A percentile compares a stretch with the other conserved stretches of the same genome.
Conservation (phyloP, 2,797 vertebrate genomes). For the Vespertilio murinus region DNA sequence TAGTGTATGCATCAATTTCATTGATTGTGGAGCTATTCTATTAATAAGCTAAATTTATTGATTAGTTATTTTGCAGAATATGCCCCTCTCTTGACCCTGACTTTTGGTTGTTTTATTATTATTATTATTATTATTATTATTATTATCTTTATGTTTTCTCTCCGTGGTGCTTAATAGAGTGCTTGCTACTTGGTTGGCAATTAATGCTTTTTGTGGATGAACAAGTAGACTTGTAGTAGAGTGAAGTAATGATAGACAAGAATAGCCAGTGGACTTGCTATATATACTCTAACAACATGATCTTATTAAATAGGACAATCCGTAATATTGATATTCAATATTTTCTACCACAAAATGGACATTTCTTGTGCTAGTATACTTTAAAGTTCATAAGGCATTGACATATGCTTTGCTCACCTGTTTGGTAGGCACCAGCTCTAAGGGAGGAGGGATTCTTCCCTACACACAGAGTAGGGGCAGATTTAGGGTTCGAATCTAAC, state of each 20-base stretch:
- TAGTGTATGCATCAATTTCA: neutral
- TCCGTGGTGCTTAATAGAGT: neutral
- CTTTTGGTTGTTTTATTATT: neutral
- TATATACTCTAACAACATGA: neutral
- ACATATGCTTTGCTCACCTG: neutral
- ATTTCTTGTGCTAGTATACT: neutral
- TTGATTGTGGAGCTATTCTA: neutral
- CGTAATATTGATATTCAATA: neutral
- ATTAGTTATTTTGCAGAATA: neutral
- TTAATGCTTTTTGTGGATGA: neutral
- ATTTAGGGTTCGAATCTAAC: neutral
- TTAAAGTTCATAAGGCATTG: neutral
- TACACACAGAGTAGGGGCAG: neutral
- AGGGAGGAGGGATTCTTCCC: neutral
- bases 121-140: too few relatives aligned
- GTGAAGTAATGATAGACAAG: neutral
- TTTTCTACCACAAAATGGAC: neutral
- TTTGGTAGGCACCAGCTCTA: neutral
- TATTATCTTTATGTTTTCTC: neutral
- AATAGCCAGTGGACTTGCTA: too few relatives aligned
- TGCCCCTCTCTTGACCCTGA: neutral
- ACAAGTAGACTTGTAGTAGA: neutral
- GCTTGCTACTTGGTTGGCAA: neutral
- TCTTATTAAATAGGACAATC: neutral
- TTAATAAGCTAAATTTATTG: neutral